Evolutionary conservation across 2,888 invertebrate genomes (phyloP).

Genomic region (Chelonus formosanus): DNA sequence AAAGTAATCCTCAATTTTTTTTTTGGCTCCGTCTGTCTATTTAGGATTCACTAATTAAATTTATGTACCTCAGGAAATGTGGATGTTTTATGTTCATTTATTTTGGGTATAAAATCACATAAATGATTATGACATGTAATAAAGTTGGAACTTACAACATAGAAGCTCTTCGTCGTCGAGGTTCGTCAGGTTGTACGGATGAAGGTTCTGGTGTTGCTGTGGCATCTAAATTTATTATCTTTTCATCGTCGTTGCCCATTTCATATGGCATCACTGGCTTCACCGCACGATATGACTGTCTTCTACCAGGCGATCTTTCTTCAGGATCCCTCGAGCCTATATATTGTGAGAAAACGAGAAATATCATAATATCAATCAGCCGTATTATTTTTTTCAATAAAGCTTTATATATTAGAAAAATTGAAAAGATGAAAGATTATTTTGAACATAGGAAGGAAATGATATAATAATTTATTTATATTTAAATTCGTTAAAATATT

Average conservation of each 20-base stretch:
- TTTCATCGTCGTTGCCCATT: constrained; percentile 56
- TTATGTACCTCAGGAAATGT: no score
- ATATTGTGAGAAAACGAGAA: background rate
- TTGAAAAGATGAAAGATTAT: no score
- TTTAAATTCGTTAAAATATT: no score
- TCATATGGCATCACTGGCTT: constrained; percentile 59
- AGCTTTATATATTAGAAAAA: no score
- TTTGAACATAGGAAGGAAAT: no score
- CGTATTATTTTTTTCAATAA: background rate
- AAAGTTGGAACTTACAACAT: constrained; percentile 75
- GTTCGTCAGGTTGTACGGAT: constrained; percentile 74
- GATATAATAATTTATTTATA: no score
- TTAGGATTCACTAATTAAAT: no score
- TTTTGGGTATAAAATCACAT: no score
- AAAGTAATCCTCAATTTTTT: no score
- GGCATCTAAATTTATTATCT: constrained; percentile 63
- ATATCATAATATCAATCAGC: background rate
- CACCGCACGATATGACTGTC: constrained; percentile 63
- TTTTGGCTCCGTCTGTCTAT: no score
- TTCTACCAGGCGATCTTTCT: constrained; percentile 53
- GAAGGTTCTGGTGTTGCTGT: constrained; percentile 70
- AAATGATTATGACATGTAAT: no score
- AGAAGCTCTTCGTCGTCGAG: constrained; percentile 76
- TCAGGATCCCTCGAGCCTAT: constrained; percentile 53
- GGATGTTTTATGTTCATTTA: no score